Percentiles rank a stretch among this genome's conserved stretches.
Evolutionary conservation across 2,113 vertebrate genomes (phyloP).

Genomic region (Epinephelus fuscoguttatus): DNA sequence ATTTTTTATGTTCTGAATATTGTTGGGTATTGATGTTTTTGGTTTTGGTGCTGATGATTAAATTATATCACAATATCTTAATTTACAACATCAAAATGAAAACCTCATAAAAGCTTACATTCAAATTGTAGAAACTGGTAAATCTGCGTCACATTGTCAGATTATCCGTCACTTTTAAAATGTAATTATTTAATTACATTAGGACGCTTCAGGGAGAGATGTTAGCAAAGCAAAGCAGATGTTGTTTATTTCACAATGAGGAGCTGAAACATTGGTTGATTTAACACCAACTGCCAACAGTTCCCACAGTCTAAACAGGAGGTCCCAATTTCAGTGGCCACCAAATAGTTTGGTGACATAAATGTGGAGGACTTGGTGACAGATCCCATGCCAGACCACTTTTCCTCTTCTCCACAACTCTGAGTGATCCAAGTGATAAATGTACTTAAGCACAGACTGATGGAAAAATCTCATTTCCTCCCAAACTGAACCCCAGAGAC

Average conservation of each 20-base stretch:
- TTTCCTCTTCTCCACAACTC: constrained; percentile 58
- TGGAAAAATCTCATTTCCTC: constrained; percentile 70
- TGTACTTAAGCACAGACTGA: constrained; percentile 47
- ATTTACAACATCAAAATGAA: neutral
- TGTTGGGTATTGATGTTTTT: neutral
- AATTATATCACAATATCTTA: neutral
- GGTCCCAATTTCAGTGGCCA: constrained; percentile 66
- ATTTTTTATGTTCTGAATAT: neutral
- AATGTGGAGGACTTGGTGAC: constrained; percentile 59
- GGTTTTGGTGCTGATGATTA: neutral
- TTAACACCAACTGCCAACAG: constrained; percentile 39
- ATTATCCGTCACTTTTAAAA: neutral
- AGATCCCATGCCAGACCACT: constrained; percentile 72
- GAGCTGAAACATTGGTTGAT: constrained; percentile 36
- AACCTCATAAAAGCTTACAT: neutral
- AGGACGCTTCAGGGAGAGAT: neutral
- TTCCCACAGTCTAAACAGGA: constrained; percentile 75
- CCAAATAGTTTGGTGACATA: constrained; percentile 64
- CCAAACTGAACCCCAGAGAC: constrained; percentile 17
- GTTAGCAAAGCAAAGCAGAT: constrained; percentile 10
- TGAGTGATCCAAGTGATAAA: constrained; percentile 71
- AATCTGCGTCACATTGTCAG: neutral
- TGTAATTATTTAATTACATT: neutral
- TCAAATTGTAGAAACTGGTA: neutral
- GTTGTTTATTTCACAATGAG: constrained; percentile 54